Evolutionary conservation across 2,888 invertebrate genomes (phyloP).

Genomic region (Terebella lapidaria): DNA sequence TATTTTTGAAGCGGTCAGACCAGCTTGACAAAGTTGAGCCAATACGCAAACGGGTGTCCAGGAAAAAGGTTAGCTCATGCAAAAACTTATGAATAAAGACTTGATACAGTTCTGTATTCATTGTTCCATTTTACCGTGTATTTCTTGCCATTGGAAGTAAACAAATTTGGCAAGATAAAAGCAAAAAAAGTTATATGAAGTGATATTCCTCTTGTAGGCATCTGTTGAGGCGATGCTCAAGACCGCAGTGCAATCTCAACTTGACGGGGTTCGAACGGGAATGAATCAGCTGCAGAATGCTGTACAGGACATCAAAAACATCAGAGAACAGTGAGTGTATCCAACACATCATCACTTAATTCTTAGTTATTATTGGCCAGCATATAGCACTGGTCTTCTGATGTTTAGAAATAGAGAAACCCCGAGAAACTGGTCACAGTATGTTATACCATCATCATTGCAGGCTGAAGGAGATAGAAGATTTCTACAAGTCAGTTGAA

Average conservation of each 20-base stretch:
- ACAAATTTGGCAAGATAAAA: no score
- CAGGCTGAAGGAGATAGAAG: constrained; percentile 73
- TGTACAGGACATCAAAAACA: constrained; percentile 70
- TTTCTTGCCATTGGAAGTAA: no score
- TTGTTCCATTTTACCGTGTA: no score
- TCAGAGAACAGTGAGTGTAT: constrained; percentile 59
- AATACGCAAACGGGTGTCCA: constrained; percentile 54
- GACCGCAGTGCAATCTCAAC: constrained; percentile 96
- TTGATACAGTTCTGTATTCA: no score
- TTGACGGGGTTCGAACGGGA: constrained; percentile 93
- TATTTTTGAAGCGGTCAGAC: constrained; percentile 62
- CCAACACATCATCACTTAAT: not conserved
- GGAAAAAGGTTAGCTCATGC: constrained; percentile 54
- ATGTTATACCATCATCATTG: not conserved
- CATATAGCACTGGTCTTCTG: no score
- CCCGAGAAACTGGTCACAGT: no score
- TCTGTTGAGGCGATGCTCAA: constrained; percentile 92
- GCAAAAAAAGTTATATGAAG: no score
- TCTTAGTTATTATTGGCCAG: not conserved
- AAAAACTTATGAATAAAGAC: no score
- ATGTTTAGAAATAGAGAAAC: no score
- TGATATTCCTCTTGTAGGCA: no score
- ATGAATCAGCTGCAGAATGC: constrained; percentile 83
- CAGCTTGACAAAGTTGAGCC: constrained; percentile 79
- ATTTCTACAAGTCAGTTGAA: constrained; percentile 71